Conservation (phyloP, 2,797 vertebrate genomes). For the Malurus leucopterus region DNA sequence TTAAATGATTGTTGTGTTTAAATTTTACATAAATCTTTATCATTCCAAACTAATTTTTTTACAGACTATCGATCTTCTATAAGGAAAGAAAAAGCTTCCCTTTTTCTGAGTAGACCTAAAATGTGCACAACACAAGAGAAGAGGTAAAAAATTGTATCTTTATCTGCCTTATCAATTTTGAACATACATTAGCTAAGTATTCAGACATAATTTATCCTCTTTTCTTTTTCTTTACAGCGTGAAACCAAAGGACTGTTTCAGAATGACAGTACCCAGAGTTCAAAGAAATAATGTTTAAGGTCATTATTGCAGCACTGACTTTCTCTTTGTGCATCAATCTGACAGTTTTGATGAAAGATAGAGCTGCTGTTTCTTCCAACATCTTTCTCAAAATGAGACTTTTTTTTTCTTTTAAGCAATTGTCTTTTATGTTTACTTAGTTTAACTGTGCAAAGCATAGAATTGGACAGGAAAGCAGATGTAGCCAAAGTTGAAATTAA, state of each 20-base stretch:
- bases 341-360: neutral
- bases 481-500: neutral
- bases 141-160: neutral
- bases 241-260: neutral
- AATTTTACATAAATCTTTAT: neutral
- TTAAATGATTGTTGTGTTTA: neutral
- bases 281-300: neutral
- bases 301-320: neutral
- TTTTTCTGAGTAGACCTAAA: conserved; percentile 5
- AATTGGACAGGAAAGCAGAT: neutral
- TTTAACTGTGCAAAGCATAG: neutral
- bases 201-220: neutral
- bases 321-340: neutral
- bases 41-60: neutral
- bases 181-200: neutral
- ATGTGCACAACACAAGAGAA: neutral
- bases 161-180: conserved; percentile 27
- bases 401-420: neutral
- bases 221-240: neutral
- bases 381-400: neutral
- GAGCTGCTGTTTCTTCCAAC: neutral
- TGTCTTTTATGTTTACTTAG: neutral
- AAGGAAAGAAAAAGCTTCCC: neutral
- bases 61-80: neutral
- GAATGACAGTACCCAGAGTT: neutral